Evolutionary conservation across 1,140 invertebrate genomes (phyloP).

Genomic region (Capitella teleta): DNA sequence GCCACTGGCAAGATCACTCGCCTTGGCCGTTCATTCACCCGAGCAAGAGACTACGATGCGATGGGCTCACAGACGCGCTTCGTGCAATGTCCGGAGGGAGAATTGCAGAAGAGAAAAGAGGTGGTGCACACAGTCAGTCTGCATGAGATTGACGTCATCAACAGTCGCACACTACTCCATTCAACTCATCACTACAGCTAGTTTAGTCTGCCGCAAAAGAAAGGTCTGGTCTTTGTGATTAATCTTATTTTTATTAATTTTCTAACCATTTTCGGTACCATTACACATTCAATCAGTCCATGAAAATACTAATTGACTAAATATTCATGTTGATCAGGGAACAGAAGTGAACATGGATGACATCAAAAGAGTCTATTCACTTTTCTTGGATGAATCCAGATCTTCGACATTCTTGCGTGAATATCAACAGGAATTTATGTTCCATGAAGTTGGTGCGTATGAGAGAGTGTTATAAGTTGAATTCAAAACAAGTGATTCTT

Average conservation of each 20-base stretch:
- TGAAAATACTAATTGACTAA: no score
- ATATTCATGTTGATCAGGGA: constrained; percentile 37
- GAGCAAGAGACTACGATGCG: constrained; percentile 94
- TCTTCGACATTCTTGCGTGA: constrained; percentile 88
- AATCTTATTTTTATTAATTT: not conserved
- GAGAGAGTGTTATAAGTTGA: not conserved
- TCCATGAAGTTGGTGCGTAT: constrained; percentile 44
- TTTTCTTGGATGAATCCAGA: constrained; percentile 87
- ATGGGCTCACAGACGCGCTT: constrained; percentile 71
- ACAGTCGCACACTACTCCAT: constrained; percentile 96
- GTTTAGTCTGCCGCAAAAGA: constrained; percentile 69
- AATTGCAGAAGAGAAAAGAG: constrained; percentile 97
- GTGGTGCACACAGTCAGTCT: constrained; percentile 95
- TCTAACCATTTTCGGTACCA: not conserved
- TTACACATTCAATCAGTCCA: not conserved
- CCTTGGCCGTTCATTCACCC: constrained; percentile 85
- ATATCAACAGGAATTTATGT: constrained; percentile 93
- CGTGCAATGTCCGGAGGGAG: constrained; percentile 96
- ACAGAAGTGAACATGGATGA: constrained; percentile 67
- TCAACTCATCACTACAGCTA: constrained; percentile 91
- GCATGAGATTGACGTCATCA: constrained; percentile 99
- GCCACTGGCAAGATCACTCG: constrained; percentile 93
- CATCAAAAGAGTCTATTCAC: constrained; percentile 83
- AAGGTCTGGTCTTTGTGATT: constrained; percentile 65
- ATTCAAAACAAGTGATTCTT: not conserved